Percentiles rank a stretch among this genome's conserved stretches.
Evolutionary conservation across 2,797 vertebrate genomes (phyloP).

Genomic region (Scolopax bukidnonensis): DNA sequence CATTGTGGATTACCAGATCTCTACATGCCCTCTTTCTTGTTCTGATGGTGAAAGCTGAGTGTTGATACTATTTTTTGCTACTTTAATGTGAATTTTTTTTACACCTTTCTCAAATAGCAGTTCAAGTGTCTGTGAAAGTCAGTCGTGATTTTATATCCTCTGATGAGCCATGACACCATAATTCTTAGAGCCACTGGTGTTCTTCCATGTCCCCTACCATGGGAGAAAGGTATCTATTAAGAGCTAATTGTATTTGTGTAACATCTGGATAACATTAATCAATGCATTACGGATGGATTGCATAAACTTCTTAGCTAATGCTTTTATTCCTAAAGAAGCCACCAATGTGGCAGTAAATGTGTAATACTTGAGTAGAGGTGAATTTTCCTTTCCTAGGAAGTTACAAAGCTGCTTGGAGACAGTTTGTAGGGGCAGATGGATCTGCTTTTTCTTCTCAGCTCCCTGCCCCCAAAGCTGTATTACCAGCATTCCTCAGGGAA

Average conservation of each 20-base stretch:
- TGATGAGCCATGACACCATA: neutral
- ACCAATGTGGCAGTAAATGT: neutral
- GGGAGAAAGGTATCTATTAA: neutral
- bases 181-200: neutral
- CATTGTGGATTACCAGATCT: neutral
- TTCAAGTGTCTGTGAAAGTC: neutral
- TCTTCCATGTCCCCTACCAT: neutral
- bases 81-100: neutral
- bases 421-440: neutral
- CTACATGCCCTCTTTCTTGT: neutral
- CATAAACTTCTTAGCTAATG: neutral
- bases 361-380: neutral
- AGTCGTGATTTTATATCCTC: neutral
- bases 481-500: neutral
- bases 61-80: neutral
- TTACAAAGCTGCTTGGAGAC: neutral
- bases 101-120: neutral
- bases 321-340: neutral
- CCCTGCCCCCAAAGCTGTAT: neutral
- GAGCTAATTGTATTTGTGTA: neutral
- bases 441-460: neutral
- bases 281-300: neutral
- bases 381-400: neutral
- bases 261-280: neutral
- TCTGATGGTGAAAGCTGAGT: neutral